phyloP scores from a whole-genome alignment of 2,797 vertebrate genomes.

The Alca torda region DNA sequence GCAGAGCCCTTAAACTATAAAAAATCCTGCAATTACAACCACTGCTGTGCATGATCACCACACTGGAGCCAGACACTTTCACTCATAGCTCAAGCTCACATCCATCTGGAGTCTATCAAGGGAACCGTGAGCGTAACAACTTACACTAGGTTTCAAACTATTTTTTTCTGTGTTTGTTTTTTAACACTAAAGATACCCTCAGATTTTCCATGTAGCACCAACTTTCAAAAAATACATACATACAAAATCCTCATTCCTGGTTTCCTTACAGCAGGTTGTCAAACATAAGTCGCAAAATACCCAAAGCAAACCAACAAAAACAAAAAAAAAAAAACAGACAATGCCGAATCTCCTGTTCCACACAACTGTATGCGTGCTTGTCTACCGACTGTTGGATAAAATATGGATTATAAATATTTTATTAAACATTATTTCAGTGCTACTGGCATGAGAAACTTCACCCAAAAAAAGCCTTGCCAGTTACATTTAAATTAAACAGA shows the following conservation, averaged over 20 bases:
- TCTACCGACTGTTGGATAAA: background rate
- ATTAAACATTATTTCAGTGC: background rate
- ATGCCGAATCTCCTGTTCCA: background rate
- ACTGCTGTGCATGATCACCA: slow-evolving; percentile 86
- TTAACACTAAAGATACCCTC: slow-evolving; percentile 68
- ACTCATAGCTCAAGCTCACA: slow-evolving; percentile 77
- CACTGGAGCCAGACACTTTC: slow-evolving; percentile 88
- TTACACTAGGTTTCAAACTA: slow-evolving; percentile 75
- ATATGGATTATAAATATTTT: background rate
- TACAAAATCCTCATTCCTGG: background rate
- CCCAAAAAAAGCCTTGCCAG: background rate
- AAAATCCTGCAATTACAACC: slow-evolving; percentile 87
- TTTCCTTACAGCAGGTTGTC: slow-evolving; percentile 46
- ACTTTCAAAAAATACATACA: slow-evolving; percentile 30
- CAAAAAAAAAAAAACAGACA: background rate
- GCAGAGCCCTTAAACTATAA: slow-evolving; percentile 82
- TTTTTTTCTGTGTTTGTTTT: slow-evolving; percentile 66
- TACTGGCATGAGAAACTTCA: background rate
- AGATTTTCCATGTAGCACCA: slow-evolving; percentile 55
- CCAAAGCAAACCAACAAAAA: background rate
- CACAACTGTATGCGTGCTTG: background rate
- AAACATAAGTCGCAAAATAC: background rate
- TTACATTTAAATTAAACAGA: background rate
- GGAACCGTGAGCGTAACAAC: slow-evolving; percentile 77
- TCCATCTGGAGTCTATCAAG: slow-evolving; percentile 97